Percentiles rank a stretch among this genome's conserved stretches.
Conservation (phyloP, 2,797 vertebrate species). For the Glyptemys insculpta region DNA sequence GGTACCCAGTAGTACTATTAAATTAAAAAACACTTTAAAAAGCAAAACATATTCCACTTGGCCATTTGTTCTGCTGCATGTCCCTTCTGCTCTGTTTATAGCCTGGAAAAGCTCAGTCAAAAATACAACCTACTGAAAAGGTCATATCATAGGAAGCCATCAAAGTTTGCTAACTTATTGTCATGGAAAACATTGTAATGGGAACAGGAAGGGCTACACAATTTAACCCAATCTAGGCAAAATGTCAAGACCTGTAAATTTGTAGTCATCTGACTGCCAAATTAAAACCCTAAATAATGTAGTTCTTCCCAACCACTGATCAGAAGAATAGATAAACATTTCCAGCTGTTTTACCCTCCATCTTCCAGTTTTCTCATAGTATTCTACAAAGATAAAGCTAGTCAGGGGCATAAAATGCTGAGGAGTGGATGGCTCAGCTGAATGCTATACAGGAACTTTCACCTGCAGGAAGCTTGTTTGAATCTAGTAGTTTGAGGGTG, state of each 20-base stretch:
- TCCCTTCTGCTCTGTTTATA: conserved; percentile 20
- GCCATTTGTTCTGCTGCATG: not conserved
- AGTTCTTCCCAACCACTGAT: not conserved
- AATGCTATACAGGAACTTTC: not conserved
- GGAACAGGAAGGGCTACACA: not conserved
- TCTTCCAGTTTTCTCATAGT: not conserved
- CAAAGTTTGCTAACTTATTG: not conserved
- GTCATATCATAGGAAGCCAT: not conserved
- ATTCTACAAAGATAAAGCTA: not conserved
- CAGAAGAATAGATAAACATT: not conserved
- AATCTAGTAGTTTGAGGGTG: not conserved
- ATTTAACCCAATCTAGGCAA: not conserved
- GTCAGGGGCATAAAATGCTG: not conserved
- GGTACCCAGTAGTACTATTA: not conserved
- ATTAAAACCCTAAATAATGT: not conserved
- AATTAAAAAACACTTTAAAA: not conserved
- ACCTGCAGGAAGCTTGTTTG: not conserved
- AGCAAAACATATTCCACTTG: not conserved
- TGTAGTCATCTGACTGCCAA: not conserved
- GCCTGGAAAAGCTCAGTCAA: conserved; percentile 16
- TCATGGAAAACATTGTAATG: not conserved
- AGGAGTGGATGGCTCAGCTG: not conserved
- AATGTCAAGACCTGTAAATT: not conserved
- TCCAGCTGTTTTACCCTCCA: not conserved
- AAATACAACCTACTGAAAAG: not conserved